Base-by-base conservation (phyloP, 2,113 vertebrate genomes). In the Istiophorus platypterus region DNA sequence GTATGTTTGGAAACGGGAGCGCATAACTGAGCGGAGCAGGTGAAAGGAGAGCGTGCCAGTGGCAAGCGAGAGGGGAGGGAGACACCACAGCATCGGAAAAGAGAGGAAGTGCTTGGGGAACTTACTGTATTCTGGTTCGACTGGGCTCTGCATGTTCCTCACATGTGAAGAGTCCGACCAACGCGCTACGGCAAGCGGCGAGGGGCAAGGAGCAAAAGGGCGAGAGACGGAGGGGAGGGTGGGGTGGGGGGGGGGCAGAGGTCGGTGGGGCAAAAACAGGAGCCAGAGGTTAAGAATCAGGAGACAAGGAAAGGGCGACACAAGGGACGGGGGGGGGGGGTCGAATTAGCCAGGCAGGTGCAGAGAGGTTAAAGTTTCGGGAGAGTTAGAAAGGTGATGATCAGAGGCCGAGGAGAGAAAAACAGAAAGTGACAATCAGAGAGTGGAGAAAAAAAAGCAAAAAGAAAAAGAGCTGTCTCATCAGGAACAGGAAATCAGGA, bases 131-230 rank as follows among this genome's bases (percentile, higher is more conserved):
- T 81, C 45, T 26, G 76, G 88, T 69, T 90, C 80, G 18, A 81
- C 72, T 67, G 90, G 71, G 85, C 80, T 92, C 81, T 90, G 82
- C 67, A 91, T 87, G 86, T 88, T 88, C 87, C 89, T 49, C 85
- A 89, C 72, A 87, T 88, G 72, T 13, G 86, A 88, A 72, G 87
- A 85, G 47, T 91, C 78, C 89, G 64, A 77, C 84, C 67, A 68
- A 65, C 61, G 68, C 6, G 22, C 90, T 92, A 84, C 22, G 51
- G 80, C 67, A 64, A 80, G 78, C 69, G 37, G 76, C 69, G 75
- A 51, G 49, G 20, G 34, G 69, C 17, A 13, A 68, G 65, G 61
- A 66, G 85, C 45, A 39, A 65, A 65, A 29, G 76, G 75, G 84
- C 76, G 57, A 69, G 78, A 78, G 74, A 81, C 45, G 81, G 18